Conservation (phyloP, 2,797 vertebrate species). For the Pachyuromys duprasi region DNA sequence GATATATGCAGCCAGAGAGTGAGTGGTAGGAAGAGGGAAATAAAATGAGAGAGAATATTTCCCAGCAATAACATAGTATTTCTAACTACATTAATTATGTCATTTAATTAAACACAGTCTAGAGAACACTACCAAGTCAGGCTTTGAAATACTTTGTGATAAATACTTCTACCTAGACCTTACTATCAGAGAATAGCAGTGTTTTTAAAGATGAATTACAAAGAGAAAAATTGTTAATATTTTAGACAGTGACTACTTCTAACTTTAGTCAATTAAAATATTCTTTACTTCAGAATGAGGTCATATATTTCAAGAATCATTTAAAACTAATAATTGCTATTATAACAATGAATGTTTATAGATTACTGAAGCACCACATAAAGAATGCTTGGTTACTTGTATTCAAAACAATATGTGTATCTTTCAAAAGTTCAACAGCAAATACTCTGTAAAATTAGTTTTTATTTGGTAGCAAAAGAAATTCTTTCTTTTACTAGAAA, state of each 20-base stretch:
- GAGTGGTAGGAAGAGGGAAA: background rate
- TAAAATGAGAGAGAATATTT: background rate
- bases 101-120: conserved; percentile 72
- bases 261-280: conserved; percentile 32
- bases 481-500: background rate
- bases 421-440: background rate
- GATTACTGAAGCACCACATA: background rate
- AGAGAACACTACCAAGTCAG: conserved; percentile 35
- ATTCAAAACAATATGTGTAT: background rate
- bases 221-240: background rate
- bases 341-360: background rate
- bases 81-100: background rate
- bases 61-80: conserved; percentile 10
- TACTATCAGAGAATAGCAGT: conserved; percentile 23
- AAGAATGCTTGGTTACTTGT: background rate
- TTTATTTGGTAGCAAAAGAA: background rate
- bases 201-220: conserved; percentile 46
- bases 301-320: background rate
- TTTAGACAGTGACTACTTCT: conserved; percentile 26
- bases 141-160: conserved; percentile 51
- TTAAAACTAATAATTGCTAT: conserved; percentile 31
- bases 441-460: background rate
- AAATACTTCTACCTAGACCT: conserved; percentile 24
- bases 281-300: conserved; percentile 41
- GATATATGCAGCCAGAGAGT: background rate